Percentiles rank a stretch among this genome's conserved stretches.
Conservation (phyloP, 1,140 invertebrate genomes). For the Cephus cinctus region DNA sequence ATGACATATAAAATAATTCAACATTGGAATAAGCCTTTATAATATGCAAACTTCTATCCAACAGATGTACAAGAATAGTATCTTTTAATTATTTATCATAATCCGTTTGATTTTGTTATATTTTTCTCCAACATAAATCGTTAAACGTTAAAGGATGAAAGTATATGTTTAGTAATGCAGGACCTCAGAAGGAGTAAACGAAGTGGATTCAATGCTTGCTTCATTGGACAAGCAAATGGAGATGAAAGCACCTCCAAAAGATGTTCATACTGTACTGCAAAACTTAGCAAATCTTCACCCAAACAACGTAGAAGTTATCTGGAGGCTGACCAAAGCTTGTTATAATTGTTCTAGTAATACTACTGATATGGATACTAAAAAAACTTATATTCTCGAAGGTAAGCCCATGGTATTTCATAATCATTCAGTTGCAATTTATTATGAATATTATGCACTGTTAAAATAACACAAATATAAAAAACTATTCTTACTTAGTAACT, state of each 20-base stretch:
- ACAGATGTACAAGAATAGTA: too few relatives aligned
- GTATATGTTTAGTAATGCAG: conserved; percentile 54
- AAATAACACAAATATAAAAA: too few relatives aligned
- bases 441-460: too few relatives aligned
- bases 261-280: conserved; percentile 42
- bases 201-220: conserved; percentile 28
- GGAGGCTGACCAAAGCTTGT: conserved; percentile 69
- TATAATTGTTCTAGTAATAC: conserved; percentile 56
- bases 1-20: too few relatives aligned
- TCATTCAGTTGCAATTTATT: neutral
- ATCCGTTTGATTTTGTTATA: too few relatives aligned
- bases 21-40: too few relatives aligned
- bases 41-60: too few relatives aligned
- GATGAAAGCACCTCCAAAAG: conserved; percentile 26
- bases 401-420: too few relatives aligned
- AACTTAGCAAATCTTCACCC: conserved; percentile 44
- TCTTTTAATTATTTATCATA: too few relatives aligned
- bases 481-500: too few relatives aligned
- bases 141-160: conserved; percentile 42
- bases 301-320: conserved; percentile 60
- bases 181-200: conserved; percentile 36
- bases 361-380: conserved; percentile 55
- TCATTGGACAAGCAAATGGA: conserved; percentile 37
- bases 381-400: conserved; percentile 62
- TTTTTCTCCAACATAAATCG: too few relatives aligned